Evolutionary conservation across 2,888 invertebrate genomes (phyloP).

Genomic region (Athrips mouffetella): DNA sequence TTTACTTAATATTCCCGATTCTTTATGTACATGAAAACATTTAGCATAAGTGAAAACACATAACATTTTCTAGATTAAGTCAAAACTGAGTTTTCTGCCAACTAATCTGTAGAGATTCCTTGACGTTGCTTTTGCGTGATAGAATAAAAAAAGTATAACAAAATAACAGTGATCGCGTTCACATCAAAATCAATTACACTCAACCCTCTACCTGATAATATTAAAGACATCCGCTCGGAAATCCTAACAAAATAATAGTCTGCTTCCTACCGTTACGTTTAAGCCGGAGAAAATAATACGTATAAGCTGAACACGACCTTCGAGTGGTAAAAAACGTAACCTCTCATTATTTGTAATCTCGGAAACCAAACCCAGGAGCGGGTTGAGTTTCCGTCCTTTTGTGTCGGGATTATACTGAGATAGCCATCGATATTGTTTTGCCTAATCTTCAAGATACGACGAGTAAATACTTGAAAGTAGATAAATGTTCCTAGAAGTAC

Average conservation of each 20-base stretch:
- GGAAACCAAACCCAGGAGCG: conserved; percentile 51
- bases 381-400: conserved; percentile 65
- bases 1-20: too few relatives aligned
- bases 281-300: not conserved
- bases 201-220: conserved; percentile 49
- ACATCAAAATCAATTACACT: conserved; percentile 9
- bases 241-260: conserved; percentile 64
- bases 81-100: too few relatives aligned
- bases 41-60: too few relatives aligned
- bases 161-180: conserved; percentile 2
- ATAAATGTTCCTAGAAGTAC: too few relatives aligned
- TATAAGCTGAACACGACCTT: conserved; percentile 34
- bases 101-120: too few relatives aligned
- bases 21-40: too few relatives aligned
- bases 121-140: not conserved
- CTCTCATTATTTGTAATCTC: conserved; percentile 60
- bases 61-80: too few relatives aligned
- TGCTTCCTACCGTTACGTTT: conserved; percentile 62
- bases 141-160: not conserved
- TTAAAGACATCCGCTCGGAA: conserved; percentile 58
- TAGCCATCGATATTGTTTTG: conserved; percentile 3
- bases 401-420: conserved; percentile 23
- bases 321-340: conserved; percentile 51
- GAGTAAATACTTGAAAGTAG: too few relatives aligned
- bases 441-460: not conserved